These are phyloP conservation scores for Dermolepida albohirtum DNA, from an alignment of 2,888 invertebrate species.

Conservation along the genomic window DNA sequence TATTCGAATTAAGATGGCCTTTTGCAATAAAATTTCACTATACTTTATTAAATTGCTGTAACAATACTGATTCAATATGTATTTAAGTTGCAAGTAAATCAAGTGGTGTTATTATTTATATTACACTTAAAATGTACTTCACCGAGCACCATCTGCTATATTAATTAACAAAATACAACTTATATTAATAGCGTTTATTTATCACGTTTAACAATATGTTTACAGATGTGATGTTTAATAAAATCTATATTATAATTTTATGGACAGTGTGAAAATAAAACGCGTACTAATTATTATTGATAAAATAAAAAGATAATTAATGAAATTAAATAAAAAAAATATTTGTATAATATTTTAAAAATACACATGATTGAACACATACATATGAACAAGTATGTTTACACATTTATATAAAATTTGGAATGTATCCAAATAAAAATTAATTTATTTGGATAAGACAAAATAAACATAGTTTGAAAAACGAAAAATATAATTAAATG, in stretches of 20 bases:
- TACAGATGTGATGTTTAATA: conserved; percentile 14
- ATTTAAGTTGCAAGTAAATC: too few relatives aligned
- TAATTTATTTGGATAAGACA: conserved; percentile 34
- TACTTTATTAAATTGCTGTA: too few relatives aligned
- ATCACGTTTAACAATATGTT: conserved; percentile 22
- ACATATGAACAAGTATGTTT: conserved; percentile 1
- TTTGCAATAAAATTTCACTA: too few relatives aligned
- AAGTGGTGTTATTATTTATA: too few relatives aligned
- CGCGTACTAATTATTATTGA: neutral
- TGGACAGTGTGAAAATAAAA: conserved; percentile 7
- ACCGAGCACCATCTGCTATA: too few relatives aligned
- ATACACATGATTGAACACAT: neutral
- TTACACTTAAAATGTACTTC: too few relatives aligned
- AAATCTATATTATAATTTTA: conserved; percentile 4
- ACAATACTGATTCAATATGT: too few relatives aligned
- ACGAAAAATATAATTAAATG: conserved; percentile 41
- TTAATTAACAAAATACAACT: too few relatives aligned
- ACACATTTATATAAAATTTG: conserved; percentile 26
- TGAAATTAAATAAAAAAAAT: neutral
- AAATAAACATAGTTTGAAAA: conserved; percentile 39
- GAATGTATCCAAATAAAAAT: conserved; percentile 30
- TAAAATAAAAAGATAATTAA: conserved; percentile 9
- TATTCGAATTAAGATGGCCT: too few relatives aligned
- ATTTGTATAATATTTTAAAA: conserved; percentile 1
- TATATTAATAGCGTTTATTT: conserved; percentile 10